Base-by-base conservation (phyloP, 2,113 vertebrate genomes). In the Anthoscopus minutus region DNA sequence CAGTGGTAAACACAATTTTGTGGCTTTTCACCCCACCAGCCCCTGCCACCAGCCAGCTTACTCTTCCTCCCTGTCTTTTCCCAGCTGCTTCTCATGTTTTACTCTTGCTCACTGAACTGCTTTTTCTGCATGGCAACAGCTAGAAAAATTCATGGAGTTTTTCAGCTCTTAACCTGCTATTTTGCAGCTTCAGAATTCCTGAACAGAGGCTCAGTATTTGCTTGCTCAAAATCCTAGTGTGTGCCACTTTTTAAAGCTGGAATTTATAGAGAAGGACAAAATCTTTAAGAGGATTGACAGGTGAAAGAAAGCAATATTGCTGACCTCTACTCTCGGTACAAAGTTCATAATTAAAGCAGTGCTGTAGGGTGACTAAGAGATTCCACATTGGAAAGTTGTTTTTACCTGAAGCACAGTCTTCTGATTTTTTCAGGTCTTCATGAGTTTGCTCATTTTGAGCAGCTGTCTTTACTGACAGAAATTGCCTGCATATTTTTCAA, bases 401-500 rank as follows among this genome's bases (percentile, higher is more conserved):
- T 73, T 80, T 40, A 91, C n/a, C 23, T 45, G n/a, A n/a, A 93
- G 64, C 81, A 86, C 9, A 73, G 22, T 31, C 15, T 57, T 72
- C 25, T 42, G 16, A 33, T 57, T 62, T 87, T 72, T 94, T 77
- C 72, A 84, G 28, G 16, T 70, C 81, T 77, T 45, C 53, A 27
- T 9, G 8, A 72, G 42, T 92, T 64, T 65, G 47, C 35, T 86
- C 25, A 51, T 23, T 64, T 81, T 42, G 42, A 88, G 54, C 21
- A 83, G 15, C 6, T 15, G 35, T 33, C 45, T 86, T 24, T 58
- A 54, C 50, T 58, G 61, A 65, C 66, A 61, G 14, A 84, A 61
- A 88, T 14, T 54, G 81, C 21, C 50, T 54, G n/a, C 58, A n/a
- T 40, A 58, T 48, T 86, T 86, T 93, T 92, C 73, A 95, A 80